Conservation (phyloP, 2,113 vertebrate species). For the Burhinus bistriatus region DNA sequence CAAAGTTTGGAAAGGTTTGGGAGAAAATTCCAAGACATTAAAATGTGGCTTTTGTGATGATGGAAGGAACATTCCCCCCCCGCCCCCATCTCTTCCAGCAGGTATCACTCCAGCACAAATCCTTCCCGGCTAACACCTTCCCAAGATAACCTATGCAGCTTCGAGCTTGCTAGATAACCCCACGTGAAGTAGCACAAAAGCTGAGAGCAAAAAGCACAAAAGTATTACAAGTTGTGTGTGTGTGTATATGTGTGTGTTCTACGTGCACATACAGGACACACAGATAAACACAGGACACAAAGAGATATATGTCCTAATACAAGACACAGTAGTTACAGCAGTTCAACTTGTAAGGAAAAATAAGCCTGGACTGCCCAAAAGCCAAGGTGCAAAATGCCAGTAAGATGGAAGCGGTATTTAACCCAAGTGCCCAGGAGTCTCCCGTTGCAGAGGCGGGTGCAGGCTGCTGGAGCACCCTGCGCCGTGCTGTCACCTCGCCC, state of each 20-base stretch:
- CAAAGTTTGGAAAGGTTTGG: background rate
- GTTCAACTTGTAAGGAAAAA: background rate
- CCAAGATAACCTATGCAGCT: background rate
- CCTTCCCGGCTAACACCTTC: background rate
- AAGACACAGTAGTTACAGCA: background rate
- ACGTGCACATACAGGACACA: too few relatives aligned
- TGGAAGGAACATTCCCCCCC: background rate
- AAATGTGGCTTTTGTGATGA: background rate
- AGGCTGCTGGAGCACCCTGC: too few relatives aligned
- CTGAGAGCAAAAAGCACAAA: background rate
- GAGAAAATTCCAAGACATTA: background rate
- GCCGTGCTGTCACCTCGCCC: too few relatives aligned
- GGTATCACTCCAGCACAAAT: background rate
- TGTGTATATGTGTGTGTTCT: background rate
- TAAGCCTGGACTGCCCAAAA: background rate
- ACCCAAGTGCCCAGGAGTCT: too few relatives aligned
- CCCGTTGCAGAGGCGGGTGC: too few relatives aligned
- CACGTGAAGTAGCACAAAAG: background rate
- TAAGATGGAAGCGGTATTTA: too few relatives aligned
- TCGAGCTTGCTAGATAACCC: background rate
- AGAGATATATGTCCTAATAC: background rate
- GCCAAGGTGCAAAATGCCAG: background rate
- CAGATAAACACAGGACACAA: background rate
- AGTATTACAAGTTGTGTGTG: background rate
- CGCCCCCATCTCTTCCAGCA: accelerated